Percentiles rank a stretch among this genome's conserved stretches.
Conservation (phyloP, 2,113 vertebrate genomes). For the Plestiodon gilberti region DNA sequence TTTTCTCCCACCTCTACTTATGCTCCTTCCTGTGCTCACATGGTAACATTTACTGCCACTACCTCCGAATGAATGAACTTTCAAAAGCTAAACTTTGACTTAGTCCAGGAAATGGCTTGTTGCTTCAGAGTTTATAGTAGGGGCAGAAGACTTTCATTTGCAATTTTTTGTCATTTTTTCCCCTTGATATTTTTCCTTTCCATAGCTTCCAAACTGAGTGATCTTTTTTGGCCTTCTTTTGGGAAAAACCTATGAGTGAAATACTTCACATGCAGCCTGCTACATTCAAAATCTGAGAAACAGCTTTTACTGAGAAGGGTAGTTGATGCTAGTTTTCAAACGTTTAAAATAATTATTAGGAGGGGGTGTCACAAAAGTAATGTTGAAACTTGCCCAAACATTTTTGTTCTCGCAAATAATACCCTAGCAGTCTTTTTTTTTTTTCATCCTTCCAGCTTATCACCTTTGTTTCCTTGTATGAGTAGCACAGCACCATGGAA, state of each 20-base stretch:
- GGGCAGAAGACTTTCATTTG: neutral
- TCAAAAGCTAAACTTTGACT: neutral
- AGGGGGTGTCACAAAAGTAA: neutral
- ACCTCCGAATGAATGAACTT: neutral
- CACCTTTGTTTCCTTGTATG: slow-evolving; percentile 6
- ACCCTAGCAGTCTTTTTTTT: neutral
- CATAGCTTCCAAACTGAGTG: neutral
- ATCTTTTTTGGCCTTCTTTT: neutral
- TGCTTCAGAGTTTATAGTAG: neutral
- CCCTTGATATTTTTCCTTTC: slow-evolving; percentile 16
- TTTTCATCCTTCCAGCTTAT: neutral
- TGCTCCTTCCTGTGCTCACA: neutral
- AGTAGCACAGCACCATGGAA: slow-evolving; percentile 1
- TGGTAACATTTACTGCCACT: neutral
- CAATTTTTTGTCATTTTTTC: neutral
- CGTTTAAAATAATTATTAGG: neutral
- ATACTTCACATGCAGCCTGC: neutral
- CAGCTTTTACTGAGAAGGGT: fast-evolving
- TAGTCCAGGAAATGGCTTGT: neutral
- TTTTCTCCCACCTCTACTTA: too few species aligned
- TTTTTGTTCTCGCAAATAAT: neutral
- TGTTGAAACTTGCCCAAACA: slow-evolving; percentile 4
- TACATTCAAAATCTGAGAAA: neutral
- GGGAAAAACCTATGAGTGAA: neutral
- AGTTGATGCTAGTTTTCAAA: neutral